phyloP scores from a whole-genome alignment of 2,888 invertebrate genomes.

The Congeria kusceri region DNA sequence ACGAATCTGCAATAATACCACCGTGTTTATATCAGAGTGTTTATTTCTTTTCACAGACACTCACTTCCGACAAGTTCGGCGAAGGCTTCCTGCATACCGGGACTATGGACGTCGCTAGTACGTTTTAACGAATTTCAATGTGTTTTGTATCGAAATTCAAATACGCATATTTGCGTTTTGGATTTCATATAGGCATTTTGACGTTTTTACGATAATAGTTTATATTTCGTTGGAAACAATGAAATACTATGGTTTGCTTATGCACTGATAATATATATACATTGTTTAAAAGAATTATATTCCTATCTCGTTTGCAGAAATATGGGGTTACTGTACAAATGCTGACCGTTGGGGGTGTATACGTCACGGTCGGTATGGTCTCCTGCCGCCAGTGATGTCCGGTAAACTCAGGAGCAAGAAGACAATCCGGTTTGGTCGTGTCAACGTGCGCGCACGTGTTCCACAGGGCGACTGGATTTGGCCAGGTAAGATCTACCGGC shows the following conservation, averaged over 20 bases:
- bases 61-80: neutral
- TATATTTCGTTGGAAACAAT: too few relatives aligned
- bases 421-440: constrained; percentile 89
- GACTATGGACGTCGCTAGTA: constrained; percentile 1
- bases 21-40: too few relatives aligned
- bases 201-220: too few relatives aligned
- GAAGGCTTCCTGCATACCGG: neutral
- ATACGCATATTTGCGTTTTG: too few relatives aligned
- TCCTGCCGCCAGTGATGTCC: constrained; percentile 89
- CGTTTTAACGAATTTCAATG: too few relatives aligned
- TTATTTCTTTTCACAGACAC: neutral
- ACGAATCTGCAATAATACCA: too few relatives aligned
- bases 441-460: constrained; percentile 89
- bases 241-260: too few relatives aligned
- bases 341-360: constrained; percentile 85
- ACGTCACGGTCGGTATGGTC: constrained; percentile 81
- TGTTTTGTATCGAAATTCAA: too few relatives aligned
- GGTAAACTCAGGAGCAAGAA: constrained; percentile 89
- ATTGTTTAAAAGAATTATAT: too few relatives aligned
- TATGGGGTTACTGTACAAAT: constrained; percentile 70
- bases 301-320: constrained; percentile 34
- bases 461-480: constrained; percentile 91
- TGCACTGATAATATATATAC: too few relatives aligned
- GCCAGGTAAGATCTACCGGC: constrained; percentile 87
- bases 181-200: too few relatives aligned